A percentile compares a stretch with the other conserved stretches of the same genome.
phyloP scores from a whole-genome alignment of 1,140 invertebrate genomes.

The Chlorops oryzae region DNA sequence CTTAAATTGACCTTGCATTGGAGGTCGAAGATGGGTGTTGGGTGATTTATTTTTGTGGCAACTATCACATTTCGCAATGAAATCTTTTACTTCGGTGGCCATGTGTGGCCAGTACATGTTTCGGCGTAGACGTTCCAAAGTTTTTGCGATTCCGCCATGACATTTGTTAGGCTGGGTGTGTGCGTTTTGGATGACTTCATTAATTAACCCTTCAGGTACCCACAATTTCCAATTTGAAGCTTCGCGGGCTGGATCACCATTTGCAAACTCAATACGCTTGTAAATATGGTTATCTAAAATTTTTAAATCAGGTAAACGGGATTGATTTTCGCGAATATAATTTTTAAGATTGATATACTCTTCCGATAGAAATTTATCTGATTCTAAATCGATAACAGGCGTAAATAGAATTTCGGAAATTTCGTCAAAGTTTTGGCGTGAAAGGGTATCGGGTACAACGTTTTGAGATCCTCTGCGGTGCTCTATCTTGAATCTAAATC shows the following conservation, averaged over 20 bases:
- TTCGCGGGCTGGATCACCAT: neutral
- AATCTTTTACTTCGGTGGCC: conserved; percentile 7
- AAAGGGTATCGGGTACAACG: conserved; percentile 38
- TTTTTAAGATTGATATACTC: conserved; percentile 1
- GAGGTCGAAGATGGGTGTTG: neutral
- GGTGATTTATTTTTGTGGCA: conserved; percentile 11
- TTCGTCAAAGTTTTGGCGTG: too few species aligned
- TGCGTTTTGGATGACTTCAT: neutral
- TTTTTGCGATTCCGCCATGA: conserved; percentile 12
- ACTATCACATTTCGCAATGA: conserved; percentile 8
- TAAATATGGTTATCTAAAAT: conserved; percentile 8
- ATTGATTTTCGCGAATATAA: neutral
- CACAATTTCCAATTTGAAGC: conserved; percentile 10
- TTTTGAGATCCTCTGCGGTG: conserved; percentile 44
- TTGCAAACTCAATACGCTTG: conserved; percentile 1
- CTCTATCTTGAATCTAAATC: conserved; percentile 31
- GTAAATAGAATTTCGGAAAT: too few species aligned
- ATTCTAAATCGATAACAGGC: conserved; percentile 7
- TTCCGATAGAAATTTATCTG: neutral
- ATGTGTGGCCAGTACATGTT: conserved; percentile 12
- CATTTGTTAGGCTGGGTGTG: neutral
- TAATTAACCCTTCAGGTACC: conserved; percentile 2
- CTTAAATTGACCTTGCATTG: conserved; percentile 6
- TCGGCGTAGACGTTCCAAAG: neutral
- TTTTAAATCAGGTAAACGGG: conserved; percentile 8